Percentiles rank a stretch among this genome's conserved stretches.
Evolutionary conservation across 2,113 vertebrate species (phyloP).

Genomic region (Hemiscyllium ocellatum): DNA sequence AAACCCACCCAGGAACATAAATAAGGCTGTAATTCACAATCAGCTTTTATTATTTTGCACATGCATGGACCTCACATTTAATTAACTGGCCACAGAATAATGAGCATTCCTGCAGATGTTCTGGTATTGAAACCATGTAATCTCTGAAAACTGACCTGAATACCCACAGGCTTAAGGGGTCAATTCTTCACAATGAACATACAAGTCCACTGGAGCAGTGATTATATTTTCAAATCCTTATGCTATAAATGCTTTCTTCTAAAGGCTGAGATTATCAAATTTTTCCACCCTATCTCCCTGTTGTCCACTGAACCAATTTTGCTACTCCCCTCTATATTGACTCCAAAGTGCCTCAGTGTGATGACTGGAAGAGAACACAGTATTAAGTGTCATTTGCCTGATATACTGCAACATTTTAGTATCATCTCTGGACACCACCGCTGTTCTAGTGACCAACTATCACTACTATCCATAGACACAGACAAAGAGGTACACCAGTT

Average conservation of each 20-base stretch:
- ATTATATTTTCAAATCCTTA: background rate
- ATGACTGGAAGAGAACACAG: background rate
- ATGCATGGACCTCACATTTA: background rate
- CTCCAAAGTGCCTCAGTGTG: background rate
- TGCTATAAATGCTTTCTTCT: background rate
- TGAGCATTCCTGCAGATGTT: slow-evolving; percentile 18
- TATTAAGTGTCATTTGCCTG: background rate
- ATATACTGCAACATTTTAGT: background rate
- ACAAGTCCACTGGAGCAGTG: background rate
- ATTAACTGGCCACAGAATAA: background rate
- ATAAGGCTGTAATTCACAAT: slow-evolving; percentile 15
- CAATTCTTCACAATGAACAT: background rate
- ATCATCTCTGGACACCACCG: background rate
- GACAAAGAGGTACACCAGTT: no score
- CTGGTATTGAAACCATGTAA: background rate
- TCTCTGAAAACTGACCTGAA: background rate
- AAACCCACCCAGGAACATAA: slow-evolving; percentile 12
- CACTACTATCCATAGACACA: no score
- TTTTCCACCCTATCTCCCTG: background rate
- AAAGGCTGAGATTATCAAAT: background rate
- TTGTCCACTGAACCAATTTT: background rate
- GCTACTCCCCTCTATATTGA: background rate
- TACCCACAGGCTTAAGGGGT: background rate
- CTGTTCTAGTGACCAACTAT: background rate
- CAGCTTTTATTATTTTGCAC: background rate